Evolutionary conservation across 2,888 invertebrate species (phyloP), one percentile per base, ranked within the genome.

Genomic region (Tipula vernalis): DNA sequence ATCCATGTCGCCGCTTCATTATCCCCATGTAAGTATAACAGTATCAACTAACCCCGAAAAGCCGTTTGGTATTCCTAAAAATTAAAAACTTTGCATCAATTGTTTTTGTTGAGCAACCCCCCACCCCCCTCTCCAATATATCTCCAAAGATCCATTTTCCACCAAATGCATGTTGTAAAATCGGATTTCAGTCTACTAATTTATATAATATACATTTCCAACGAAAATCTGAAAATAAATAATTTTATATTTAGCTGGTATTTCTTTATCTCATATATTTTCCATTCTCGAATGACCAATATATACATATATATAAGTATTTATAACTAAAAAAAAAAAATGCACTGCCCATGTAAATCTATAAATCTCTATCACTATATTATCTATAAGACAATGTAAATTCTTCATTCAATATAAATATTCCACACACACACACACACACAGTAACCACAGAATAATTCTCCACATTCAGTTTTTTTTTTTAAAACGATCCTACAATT

Each of bases 1-100:
- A 71, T 71, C 71, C 71, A 71, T 71, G 71, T 71, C 71, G 71
- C 71, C 71, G 71, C 71, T 71, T 71, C 71, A 71, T 71, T 71
- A 71, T 71, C 71, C 71, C 71, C 71, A 71, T 71, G 71, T 71
- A 71, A 71, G 71, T 71, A 71, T 71, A 71, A 71, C 71, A 71
- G 71, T 71, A 71, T 71, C 71, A 71, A 71, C 71, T 71, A 71
- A 71, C 71, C 71, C 71, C 71, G 8, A 71, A 71, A 71, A 71
- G 71, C 71, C 71, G 71, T 71, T 28, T 71, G 71, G 71, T 71
- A 5, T 71, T 39, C 71, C 71, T 10, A 10, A 10, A 71, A 51
- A 51, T 10, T 12, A 51, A 51, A 51, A 71, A 71, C 8, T 28
- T 28, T 71, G 71, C 71, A 71, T 71, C 71, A 71, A 71, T 71